A percentile compares a stretch with the other conserved stretches of the same genome.
phyloP scores from a whole-genome alignment of 2,113 vertebrate genomes.

The Pelvicachromis taeniatus region DNA sequence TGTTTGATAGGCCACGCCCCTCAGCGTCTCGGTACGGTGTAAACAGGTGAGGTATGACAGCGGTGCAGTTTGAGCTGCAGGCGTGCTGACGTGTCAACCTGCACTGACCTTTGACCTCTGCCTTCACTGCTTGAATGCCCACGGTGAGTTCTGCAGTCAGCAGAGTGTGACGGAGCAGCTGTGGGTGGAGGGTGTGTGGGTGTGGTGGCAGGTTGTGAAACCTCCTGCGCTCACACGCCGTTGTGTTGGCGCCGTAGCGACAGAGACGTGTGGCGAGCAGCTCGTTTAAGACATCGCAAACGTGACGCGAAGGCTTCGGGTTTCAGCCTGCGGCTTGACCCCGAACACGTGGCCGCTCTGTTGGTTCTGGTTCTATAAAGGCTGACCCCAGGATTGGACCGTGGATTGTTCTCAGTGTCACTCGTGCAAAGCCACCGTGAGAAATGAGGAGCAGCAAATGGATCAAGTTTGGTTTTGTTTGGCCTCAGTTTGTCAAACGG shows the following conservation, averaged over 20 bases:
- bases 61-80: accelerated
- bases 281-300: not conserved
- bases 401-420: not conserved
- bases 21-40: accelerated
- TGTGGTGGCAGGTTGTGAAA: not conserved
- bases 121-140: not conserved
- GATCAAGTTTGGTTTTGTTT: too few relatives aligned
- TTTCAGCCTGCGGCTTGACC: not conserved
- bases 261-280: not conserved
- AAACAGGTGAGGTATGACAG: too few relatives aligned
- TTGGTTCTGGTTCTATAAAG: not conserved
- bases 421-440: not conserved
- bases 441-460: too few relatives aligned
- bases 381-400: not conserved
- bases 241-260: not conserved
- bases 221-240: not conserved
- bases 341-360: not conserved
- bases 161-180: not conserved
- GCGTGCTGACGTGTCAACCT: accelerated
- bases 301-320: too few relatives aligned
- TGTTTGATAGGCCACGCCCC: not conserved
- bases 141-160: not conserved
- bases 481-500: too few relatives aligned
- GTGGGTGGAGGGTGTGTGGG: not conserved
- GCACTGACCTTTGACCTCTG: not conserved